Percentiles rank a stretch among this genome's conserved stretches.
Evolutionary conservation across 2,888 invertebrate genomes (phyloP).

Genomic region (Microctonus aethiopoides): DNA sequence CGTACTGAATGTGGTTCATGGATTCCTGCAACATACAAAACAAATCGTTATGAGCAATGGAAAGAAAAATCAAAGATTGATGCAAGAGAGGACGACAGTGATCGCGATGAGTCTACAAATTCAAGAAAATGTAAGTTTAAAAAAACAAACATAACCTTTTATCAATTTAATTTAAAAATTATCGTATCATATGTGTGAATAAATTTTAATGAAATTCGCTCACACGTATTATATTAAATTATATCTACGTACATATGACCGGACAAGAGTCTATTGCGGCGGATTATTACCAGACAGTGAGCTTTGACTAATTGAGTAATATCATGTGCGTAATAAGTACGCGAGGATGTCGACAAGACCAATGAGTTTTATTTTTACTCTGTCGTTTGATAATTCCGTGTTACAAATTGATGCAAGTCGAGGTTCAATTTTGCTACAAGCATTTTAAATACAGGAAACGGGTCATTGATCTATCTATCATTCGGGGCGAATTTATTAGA

Average conservation of each 20-base stretch:
- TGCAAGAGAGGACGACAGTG: conserved; percentile 64
- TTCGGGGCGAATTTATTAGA: conserved; percentile 44
- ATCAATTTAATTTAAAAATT: conserved; percentile 24
- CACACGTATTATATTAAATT: background rate
- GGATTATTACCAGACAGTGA: conserved; percentile 39
- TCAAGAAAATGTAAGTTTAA: conserved; percentile 52
- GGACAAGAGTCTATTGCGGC: conserved; percentile 39
- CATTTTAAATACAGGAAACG: conserved; percentile 52
- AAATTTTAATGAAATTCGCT: conserved; percentile 1
- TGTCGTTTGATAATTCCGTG: conserved; percentile 35
- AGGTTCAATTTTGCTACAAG: conserved; percentile 45
- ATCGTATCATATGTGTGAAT: background rate
- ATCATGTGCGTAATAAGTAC: conserved; percentile 45
- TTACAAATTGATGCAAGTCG: conserved; percentile 50
- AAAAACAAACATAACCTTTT: no score
- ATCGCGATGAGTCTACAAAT: conserved; percentile 61
- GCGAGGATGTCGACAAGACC: conserved; percentile 15
- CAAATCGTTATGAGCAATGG: conserved; percentile 90
- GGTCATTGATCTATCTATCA: conserved; percentile 56
- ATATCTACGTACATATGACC: background rate
- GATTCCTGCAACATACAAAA: conserved; percentile 95
- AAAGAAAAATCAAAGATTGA: conserved; percentile 77
- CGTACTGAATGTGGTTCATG: conserved; percentile 95
- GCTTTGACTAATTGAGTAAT: conserved; percentile 50
- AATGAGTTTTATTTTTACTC: conserved; percentile 47